Evolutionary conservation across 2,113 vertebrate genomes (phyloP), one percentile per base, ranked within the genome.

Genomic region (Pristiophorus japonicus): DNA sequence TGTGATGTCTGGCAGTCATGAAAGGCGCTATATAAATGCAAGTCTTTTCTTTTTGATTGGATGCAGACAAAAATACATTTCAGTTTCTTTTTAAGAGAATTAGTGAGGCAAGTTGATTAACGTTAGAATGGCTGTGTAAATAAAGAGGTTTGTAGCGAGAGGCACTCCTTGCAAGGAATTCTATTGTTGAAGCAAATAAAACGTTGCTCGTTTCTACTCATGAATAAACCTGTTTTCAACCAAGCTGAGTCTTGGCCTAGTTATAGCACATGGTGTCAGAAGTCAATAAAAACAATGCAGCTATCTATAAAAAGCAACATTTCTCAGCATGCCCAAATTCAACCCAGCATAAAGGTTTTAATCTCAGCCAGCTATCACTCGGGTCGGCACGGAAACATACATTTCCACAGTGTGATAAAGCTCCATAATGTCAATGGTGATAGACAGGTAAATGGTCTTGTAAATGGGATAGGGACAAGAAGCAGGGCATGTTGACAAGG

Each of bases 21-120:
- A n/a, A n/a, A n/a, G n/a, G n/a, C n/a, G n/a, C n/a, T n/a, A n/a
- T n/a, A n/a, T n/a, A n/a, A n/a, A n/a, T n/a, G n/a, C n/a, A n/a
- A n/a, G n/a, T n/a, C n/a, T n/a, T n/a, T n/a, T n/a, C n/a, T n/a
- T n/a, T n/a, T n/a, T n/a, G n/a, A n/a, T n/a, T n/a, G 16, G 34
- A 92, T 38, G 4, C 8, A 5, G 59, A 18, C 20, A 18, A 92
- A 92, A 92, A 92, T 92, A 63, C 55, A 63, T 92, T 45, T 8
- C 87, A n/a, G 55, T 62, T 62, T 62, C 55, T 18, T 34, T 91
- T n/a, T 38, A 59, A 91, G 55, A 62, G 88, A n/a, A 65, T 63
- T 38, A 63, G 88, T 63, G 88, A 38, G 55, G 59, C 88, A 92
- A 92, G 59, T 7, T 92, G 88, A 92, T 92, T 92, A 92, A 38